Conservation (phyloP, 2,113 vertebrate species). For the Delphinus delphis region DNA sequence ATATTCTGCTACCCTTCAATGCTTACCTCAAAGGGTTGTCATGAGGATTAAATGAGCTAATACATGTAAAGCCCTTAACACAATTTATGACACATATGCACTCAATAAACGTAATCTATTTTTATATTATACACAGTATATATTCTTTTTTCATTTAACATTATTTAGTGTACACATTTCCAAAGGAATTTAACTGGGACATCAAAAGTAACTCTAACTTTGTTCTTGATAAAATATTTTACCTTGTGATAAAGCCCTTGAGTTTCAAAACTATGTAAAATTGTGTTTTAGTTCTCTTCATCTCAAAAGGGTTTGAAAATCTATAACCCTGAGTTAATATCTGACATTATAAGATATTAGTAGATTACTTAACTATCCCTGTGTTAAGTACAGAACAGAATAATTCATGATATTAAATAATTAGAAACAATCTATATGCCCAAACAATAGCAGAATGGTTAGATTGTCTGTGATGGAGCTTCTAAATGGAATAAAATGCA, state of each 20-base stretch:
- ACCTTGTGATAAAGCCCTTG: background rate
- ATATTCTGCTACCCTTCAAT: background rate
- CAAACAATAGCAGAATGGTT: background rate
- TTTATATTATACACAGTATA: background rate
- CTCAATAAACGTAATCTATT: background rate
- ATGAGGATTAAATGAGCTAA: background rate
- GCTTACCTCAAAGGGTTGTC: background rate
- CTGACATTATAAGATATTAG: background rate
- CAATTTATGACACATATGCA: background rate
- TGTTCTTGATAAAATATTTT: constrained; percentile 16
- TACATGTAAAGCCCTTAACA: background rate
- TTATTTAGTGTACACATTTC: background rate
- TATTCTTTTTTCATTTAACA: background rate
- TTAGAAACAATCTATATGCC: background rate
- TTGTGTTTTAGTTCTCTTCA: background rate
- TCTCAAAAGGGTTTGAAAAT: constrained; percentile 21
- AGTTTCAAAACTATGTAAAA: constrained; percentile 35
- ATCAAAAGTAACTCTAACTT: background rate
- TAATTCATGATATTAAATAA: background rate
- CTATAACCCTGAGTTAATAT: background rate
- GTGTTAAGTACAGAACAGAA: constrained; percentile 1
- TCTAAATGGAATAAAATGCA: background rate
- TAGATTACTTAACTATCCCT: background rate
- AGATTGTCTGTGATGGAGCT: background rate
- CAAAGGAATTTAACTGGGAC: background rate